Base-by-base conservation (phyloP, 2,888 invertebrate genomes). In the Leptinotarsa juncta region DNA sequence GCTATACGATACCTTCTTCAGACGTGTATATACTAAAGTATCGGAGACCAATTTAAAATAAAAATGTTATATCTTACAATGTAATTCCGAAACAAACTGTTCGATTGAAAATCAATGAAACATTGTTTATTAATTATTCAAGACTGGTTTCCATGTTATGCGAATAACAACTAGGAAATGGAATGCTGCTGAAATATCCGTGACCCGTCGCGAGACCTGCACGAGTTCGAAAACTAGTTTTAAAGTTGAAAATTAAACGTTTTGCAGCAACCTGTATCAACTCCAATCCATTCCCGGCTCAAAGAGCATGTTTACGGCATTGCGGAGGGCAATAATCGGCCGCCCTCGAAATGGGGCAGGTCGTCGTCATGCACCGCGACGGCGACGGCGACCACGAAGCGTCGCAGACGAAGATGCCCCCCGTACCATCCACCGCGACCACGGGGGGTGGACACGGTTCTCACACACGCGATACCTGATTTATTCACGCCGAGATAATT, bases 291-390 rank as follows among this genome's bases (percentile, higher is more conserved):
- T 23, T 23, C 20, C 57, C 10, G 26, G 20, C 16, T 57, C 14
- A 57, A 57, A 57, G 57, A 57, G 12, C 57, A 57, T 15, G 57
- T 57, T 57, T 57, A 57, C 57, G 57, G 57, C 57, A 57, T 57
- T 57, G 57, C 57, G 20, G 57, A 20, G 26, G 57, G 15, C 14
- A 20, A 23, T 23, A 57, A 23, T 57, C 57, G 23, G 23, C 26
- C 57, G 53, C 53, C n/a, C 18, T 20, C 53, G 12, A 53, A 53
- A 18, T 10, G 57, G 57, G 57, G 23, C 10, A 57, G 57, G 57
- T 23, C 15, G 57, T 57, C 16, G 57, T 57, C 57, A 20, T 23
- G 57, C 57, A 57, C 57, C 57, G 57, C 57, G 57, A 57, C 57
- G 57, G 14, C 23, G 55, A 55, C 20, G 55, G 57, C 57, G 57